Evolutionary conservation across 1,140 invertebrate genomes (phyloP).

Genomic region (Trichogramma pretiosum): DNA sequence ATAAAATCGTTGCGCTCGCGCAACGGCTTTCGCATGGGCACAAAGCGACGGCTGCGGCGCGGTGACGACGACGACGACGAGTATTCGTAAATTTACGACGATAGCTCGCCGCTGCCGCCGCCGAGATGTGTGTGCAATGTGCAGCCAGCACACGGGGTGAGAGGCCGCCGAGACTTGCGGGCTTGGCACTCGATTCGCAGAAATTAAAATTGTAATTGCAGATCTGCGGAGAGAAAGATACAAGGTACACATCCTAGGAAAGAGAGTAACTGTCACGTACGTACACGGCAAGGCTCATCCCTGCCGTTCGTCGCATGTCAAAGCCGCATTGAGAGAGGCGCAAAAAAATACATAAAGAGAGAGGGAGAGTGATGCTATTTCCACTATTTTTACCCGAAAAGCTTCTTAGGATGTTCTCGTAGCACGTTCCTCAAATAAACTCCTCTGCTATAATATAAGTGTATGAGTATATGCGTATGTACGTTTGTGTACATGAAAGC

Average conservation of each 20-base stretch:
- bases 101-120: no score
- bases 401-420: conserved; percentile 37
- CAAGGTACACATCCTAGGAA: no score
- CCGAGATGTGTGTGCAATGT: no score
- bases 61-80: no score
- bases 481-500: not conserved
- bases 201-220: no score
- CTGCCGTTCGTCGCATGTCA: conserved; percentile 24
- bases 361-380: conserved; percentile 43
- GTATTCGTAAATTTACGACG: no score
- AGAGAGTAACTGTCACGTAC: conserved; percentile 44
- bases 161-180: not conserved
- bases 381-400: conserved; percentile 45
- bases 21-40: no score
- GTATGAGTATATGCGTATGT: not conserved
- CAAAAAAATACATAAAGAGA: no score
- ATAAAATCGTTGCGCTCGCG: no score
- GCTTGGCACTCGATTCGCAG: conserved; percentile 2
- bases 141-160: not conserved
- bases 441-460: conserved; percentile 2
- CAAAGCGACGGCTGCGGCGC: no score
- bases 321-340: no score
- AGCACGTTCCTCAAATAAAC: conserved; percentile 44
- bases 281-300: conserved; percentile 35
- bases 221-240: no score